These are phyloP conservation scores for Acleris sparsana DNA, from an alignment of 2,888 invertebrate genomes.

Conservation along the genomic window DNA sequence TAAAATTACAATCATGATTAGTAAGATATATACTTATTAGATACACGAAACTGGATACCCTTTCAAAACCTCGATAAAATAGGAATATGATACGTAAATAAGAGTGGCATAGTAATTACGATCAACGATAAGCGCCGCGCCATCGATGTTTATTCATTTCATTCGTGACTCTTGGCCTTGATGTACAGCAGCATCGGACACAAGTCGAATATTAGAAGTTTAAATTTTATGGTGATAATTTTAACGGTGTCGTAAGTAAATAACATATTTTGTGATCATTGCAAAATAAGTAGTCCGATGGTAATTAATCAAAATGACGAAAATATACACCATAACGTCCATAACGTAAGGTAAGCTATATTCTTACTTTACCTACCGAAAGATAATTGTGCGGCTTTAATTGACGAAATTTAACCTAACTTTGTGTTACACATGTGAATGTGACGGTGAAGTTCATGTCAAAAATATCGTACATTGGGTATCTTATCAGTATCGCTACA, in stretches of 20 bases:
- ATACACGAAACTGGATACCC: no score
- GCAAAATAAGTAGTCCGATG: no score
- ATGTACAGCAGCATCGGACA: neutral
- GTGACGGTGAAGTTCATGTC: neutral
- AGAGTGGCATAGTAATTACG: slow-evolving; percentile 15
- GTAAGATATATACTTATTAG: no score
- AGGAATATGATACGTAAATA: slow-evolving; percentile 1
- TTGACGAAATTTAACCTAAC: neutral
- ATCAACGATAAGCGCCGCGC: slow-evolving; percentile 47
- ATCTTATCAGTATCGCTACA: no score
- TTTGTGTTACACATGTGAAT: neutral
- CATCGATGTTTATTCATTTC: slow-evolving; percentile 32
- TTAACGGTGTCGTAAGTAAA: no score
- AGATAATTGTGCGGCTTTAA: no score
- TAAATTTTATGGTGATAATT: neutral
- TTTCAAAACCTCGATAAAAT: slow-evolving; percentile 5
- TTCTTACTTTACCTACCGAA: no score
- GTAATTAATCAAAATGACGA: no score
- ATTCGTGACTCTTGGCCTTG: slow-evolving; percentile 36
- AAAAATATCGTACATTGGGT: no score
- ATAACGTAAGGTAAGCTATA: no score
- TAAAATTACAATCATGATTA: slow-evolving; percentile 43
- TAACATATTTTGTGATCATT: no score
- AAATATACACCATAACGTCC: no score
- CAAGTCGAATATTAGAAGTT: neutral